phyloP scores from a whole-genome alignment of 2,888 invertebrate genomes.

The Melitaea athalia region DNA sequence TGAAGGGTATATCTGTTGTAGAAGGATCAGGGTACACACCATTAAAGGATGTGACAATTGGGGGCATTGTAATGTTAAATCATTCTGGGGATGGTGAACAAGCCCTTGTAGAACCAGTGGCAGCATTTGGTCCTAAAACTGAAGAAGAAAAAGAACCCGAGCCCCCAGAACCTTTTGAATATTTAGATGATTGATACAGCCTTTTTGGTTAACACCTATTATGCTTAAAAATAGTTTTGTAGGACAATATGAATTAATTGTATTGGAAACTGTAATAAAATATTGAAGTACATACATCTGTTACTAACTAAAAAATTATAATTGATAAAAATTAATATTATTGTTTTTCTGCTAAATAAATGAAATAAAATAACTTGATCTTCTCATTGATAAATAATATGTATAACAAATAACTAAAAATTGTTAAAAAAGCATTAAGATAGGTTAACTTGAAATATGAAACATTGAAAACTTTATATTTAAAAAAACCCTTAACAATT shows the following conservation, averaged over 20 bases:
- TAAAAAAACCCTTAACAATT: no score
- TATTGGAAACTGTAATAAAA: slow-evolving; percentile 61
- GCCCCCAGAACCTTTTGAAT: slow-evolving; percentile 98
- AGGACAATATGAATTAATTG: slow-evolving; percentile 55
- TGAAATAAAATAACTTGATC: slow-evolving; percentile 33
- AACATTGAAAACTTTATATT: no score
- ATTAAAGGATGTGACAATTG: slow-evolving; percentile 95
- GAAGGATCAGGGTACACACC: slow-evolving; percentile 92
- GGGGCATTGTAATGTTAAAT: slow-evolving; percentile 97
- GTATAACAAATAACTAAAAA: no score
- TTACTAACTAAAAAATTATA: slow-evolving; percentile 59
- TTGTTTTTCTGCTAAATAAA: slow-evolving; percentile 50
- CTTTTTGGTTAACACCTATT: slow-evolving; percentile 50
- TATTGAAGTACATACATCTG: slow-evolving; percentile 64
- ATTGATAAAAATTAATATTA: slow-evolving; percentile 41
- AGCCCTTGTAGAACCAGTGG: slow-evolving; percentile 95
- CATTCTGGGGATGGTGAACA: slow-evolving; percentile 92
- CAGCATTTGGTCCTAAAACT: slow-evolving; percentile 93
- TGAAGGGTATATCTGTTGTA: slow-evolving; percentile 88
- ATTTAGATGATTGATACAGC: slow-evolving; percentile 88
- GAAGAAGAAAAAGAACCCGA: slow-evolving; percentile 98
- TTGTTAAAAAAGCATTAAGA: no score
- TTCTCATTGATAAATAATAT: slow-evolving; percentile 6
- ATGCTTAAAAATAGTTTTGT: slow-evolving; percentile 47
- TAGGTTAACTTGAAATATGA: no score